phyloP scores from a whole-genome alignment of 2,888 invertebrate species.

The Euzophera pinguis region DNA sequence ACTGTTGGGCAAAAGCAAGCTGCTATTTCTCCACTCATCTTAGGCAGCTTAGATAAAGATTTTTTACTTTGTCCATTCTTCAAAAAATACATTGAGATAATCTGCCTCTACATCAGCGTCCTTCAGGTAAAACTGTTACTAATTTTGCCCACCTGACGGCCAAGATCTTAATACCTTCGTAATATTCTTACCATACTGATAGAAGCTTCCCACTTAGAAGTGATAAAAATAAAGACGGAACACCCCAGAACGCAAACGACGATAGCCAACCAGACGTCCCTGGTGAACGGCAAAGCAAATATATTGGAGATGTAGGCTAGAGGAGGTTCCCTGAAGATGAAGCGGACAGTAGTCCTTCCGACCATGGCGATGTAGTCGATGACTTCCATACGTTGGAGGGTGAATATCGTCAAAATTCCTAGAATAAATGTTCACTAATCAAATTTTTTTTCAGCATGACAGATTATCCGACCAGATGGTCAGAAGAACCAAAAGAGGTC shows the following conservation, averaged over 20 bases:
- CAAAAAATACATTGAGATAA: too few relatives aligned
- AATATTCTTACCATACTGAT: slow-evolving; percentile 58
- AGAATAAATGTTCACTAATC: slow-evolving; percentile 1
- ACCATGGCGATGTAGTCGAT: slow-evolving; percentile 80
- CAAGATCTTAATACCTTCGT: too few relatives aligned
- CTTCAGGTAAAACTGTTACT: too few relatives aligned
- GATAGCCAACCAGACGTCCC: slow-evolving; percentile 81
- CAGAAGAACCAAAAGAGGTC: too few relatives aligned
- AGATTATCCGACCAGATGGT: too few relatives aligned
- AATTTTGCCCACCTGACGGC: too few relatives aligned
- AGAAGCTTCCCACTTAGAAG: slow-evolving; percentile 70
- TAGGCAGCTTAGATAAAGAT: too few relatives aligned
- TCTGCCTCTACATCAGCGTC: too few relatives aligned
- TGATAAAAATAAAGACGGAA: slow-evolving; percentile 62
- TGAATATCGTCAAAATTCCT: slow-evolving; percentile 67
- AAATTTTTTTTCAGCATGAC: too few relatives aligned
- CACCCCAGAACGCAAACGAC: slow-evolving; percentile 70
- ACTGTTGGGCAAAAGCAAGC: too few relatives aligned
- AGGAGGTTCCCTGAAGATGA: slow-evolving; percentile 84
- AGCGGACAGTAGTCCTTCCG: slow-evolving; percentile 72
- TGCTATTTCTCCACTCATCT: too few relatives aligned
- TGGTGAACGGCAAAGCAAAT: slow-evolving; percentile 82
- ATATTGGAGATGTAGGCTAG: slow-evolving; percentile 83
- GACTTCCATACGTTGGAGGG: slow-evolving; percentile 56
- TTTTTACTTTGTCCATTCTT: too few relatives aligned